A percentile compares a stretch with the other conserved stretches of the same genome.
Evolutionary conservation across 2,113 vertebrate species (phyloP).

Genomic region (Mustela nigripes): DNA sequence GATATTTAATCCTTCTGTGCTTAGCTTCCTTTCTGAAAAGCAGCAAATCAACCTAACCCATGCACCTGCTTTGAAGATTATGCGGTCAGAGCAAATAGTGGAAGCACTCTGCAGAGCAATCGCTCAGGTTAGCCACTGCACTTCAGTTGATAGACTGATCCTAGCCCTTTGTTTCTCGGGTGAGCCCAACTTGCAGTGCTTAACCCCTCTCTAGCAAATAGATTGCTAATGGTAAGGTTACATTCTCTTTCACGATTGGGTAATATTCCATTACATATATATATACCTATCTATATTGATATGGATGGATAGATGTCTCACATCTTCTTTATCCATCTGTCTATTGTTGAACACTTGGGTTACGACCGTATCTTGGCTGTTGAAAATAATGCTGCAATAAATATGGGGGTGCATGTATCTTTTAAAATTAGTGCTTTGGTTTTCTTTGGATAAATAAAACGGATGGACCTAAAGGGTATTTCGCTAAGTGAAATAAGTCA

Average conservation of each 20-base stretch:
- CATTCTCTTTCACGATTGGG: neutral
- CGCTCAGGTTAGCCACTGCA: neutral
- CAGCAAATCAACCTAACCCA: neutral
- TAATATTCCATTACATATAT: neutral
- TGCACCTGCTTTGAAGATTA: neutral
- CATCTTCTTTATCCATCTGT: neutral
- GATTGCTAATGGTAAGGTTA: neutral
- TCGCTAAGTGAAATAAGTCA: neutral
- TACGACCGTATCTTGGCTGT: neutral
- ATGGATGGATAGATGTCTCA: neutral
- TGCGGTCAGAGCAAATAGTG: accelerated
- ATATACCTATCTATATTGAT: no score
- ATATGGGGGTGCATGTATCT: neutral
- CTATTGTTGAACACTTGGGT: neutral
- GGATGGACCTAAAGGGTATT: neutral
- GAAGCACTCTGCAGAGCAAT: no score
- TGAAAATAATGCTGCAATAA: neutral
- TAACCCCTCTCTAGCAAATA: neutral
- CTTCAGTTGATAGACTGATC: neutral
- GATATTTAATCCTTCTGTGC: neutral
- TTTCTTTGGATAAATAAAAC: neutral
- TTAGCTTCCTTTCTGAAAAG: neutral
- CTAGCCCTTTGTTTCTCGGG: neutral
- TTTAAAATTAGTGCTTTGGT: neutral
- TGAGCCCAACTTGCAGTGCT: neutral